Conservation (phyloP, 2,888 invertebrate genomes). For the Chironomus tentans region DNA sequence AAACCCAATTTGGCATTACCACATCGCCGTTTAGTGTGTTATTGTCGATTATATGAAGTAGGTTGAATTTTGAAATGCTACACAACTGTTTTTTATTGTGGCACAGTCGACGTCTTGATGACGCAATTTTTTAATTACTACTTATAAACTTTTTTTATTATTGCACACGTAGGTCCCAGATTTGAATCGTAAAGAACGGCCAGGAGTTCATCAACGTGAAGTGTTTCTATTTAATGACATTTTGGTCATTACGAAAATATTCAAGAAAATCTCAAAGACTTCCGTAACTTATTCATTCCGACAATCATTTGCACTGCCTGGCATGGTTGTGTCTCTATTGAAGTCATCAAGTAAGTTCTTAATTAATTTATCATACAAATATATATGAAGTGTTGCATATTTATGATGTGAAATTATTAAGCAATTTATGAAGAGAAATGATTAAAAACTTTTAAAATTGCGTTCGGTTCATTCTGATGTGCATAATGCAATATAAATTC, state of each 20-base stretch:
- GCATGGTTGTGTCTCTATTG: slow-evolving; percentile 83
- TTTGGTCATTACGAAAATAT: slow-evolving; percentile 92
- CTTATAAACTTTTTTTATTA: background rate
- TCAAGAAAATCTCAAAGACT: slow-evolving; percentile 87
- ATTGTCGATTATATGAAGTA: slow-evolving; percentile 93
- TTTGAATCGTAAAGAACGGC: slow-evolving; percentile 86
- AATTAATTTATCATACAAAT: background rate
- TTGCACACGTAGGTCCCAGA: slow-evolving; percentile 55
- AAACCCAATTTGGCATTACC: slow-evolving; percentile 92
- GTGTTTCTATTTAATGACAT: slow-evolving; percentile 98
- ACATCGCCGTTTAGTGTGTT: slow-evolving; percentile 93
- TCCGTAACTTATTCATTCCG: slow-evolving; percentile 94
- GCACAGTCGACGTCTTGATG: background rate
- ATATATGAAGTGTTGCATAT: background rate
- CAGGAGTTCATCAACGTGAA: slow-evolving; percentile 64
- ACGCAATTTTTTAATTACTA: background rate
- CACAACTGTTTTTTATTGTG: background rate
- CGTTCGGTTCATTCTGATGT: slow-evolving; percentile 22
- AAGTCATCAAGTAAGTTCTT: slow-evolving; percentile 71
- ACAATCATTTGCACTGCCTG: slow-evolving; percentile 87
- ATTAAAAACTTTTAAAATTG: background rate
- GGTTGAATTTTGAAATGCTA: background rate
- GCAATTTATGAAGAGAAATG: background rate
- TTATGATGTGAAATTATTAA: background rate
- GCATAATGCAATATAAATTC: background rate